Percentiles rank a stretch among this genome's conserved stretches.
phyloP scores from a whole-genome alignment of 2,888 invertebrate species.

The Melanostoma mellinum region DNA sequence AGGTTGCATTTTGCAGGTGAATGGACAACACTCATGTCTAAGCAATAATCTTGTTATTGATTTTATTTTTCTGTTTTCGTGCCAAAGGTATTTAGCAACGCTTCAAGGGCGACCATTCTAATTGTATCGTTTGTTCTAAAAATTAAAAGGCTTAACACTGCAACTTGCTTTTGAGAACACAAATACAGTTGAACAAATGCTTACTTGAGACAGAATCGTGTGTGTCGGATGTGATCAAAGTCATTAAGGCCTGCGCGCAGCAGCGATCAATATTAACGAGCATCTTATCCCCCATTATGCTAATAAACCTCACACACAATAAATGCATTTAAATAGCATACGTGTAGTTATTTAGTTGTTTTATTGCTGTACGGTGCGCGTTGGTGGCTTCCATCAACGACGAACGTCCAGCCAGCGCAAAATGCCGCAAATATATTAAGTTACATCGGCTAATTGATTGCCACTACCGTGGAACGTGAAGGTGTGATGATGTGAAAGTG shows the following conservation, averaged over 20 bases:
- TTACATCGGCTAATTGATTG: slow-evolving; percentile 61
- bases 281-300: slow-evolving; percentile 55
- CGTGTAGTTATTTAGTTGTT: slow-evolving; percentile 64
- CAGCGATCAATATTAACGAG: slow-evolving; percentile 64
- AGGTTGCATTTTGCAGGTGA: neutral
- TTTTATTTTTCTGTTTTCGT: no score
- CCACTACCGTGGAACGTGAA: slow-evolving; percentile 51
- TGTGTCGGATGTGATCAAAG: slow-evolving; percentile 63
- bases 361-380: slow-evolving; percentile 26
- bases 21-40: neutral
- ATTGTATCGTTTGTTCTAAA: no score
- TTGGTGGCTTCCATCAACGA: slow-evolving; percentile 10
- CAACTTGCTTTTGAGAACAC: no score
- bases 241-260: slow-evolving; percentile 30
- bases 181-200: neutral
- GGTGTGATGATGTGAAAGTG: slow-evolving; percentile 52
- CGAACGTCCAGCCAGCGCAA: slow-evolving; percentile 1
- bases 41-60: no score
- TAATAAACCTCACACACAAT: slow-evolving; percentile 66
- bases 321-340: slow-evolving; percentile 69
- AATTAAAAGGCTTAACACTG: no score
- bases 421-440: slow-evolving; percentile 52
- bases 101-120: no score
- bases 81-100: no score
- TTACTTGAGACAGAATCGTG: slow-evolving; percentile 5